These are phyloP conservation scores for Spodoptera frugiperda DNA, from an alignment of 1,140 invertebrate genomes.

Conservation along the genomic window DNA sequence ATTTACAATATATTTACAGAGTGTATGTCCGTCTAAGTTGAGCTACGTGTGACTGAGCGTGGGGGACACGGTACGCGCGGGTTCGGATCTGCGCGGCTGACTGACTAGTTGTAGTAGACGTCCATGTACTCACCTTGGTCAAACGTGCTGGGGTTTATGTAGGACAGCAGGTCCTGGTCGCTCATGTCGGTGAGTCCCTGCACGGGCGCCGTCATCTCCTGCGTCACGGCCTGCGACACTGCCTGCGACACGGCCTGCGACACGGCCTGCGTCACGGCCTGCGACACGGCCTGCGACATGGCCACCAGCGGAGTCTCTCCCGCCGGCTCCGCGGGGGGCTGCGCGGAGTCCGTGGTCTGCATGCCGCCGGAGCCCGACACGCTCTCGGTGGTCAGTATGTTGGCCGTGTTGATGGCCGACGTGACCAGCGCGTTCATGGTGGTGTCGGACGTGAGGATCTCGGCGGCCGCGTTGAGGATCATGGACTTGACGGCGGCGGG, in stretches of 20 bases:
- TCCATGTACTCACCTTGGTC: constrained; percentile 89
- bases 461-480: constrained; percentile 88
- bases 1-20: constrained; percentile 30
- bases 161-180: constrained; percentile 93
- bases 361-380: constrained; percentile 77
- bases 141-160: constrained; percentile 95
- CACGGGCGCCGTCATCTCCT: constrained; percentile 87
- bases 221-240: constrained; percentile 87
- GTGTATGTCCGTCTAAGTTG: neutral
- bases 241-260: constrained; percentile 87
- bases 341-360: constrained; percentile 76
- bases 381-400: constrained; percentile 80
- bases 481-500: constrained; percentile 89
- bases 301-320: constrained; percentile 84
- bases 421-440: constrained; percentile 85
- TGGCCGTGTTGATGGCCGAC: constrained; percentile 83
- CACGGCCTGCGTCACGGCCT: constrained; percentile 87
- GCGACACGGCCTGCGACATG: constrained; percentile 85
- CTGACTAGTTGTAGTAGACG: constrained; percentile 58
- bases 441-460: constrained; percentile 87
- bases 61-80: neutral
- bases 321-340: constrained; percentile 85
- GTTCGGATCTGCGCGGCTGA: constrained; percentile 16
- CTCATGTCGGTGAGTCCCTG: constrained; percentile 93
- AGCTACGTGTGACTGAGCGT: neutral